Evolutionary conservation across 2,888 invertebrate species (phyloP), one percentile per base, ranked within the genome.

Genomic region (Hirtodrosophila duncani): DNA sequence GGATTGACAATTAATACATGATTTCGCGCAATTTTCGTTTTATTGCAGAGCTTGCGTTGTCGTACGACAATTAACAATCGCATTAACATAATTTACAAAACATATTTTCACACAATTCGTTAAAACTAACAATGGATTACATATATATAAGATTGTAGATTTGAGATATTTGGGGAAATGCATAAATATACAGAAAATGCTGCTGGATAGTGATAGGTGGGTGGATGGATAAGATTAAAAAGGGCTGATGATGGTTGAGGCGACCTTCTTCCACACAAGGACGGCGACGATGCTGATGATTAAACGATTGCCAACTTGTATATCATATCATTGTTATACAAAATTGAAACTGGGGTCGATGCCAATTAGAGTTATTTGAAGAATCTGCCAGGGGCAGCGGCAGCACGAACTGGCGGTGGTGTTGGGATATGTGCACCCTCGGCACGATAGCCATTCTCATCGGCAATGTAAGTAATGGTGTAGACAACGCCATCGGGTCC

Each of bases 401-500:
- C 44, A 4, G 67, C 48, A 67, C 70, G 56, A 17, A 82, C 81
- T 20, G 88, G 87, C 1, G 88, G 87, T 7, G 88, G 87, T 23
- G 87, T 88, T 26, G 88, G 88, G 50, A 88, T 85, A 48, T 88
- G 88, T 0, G 88, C 87, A 27, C 88, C 88, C 61, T 88, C 87
- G 17, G 88, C 88, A 38, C 88, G 84, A 75, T 85, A 88, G 18
- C 88, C 88, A 58, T 88, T 88, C 71, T 88, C 88, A 67, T 88
- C 88, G 26, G 88, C 88, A 39, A 88, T 85, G 59, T 88, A 88
- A 43, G 83, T 88, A 38, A 90, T 88, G 36, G 89, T 88, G 55
- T 89, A 89, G 21, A 88, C 85, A 7, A 89, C 85, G 44, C 90
- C 90, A 74, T 90, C 90, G 8, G 90, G 89, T 17, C 89, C 89